Conservation (phyloP, 2,113 vertebrate species). For the Alosa alosa region DNA sequence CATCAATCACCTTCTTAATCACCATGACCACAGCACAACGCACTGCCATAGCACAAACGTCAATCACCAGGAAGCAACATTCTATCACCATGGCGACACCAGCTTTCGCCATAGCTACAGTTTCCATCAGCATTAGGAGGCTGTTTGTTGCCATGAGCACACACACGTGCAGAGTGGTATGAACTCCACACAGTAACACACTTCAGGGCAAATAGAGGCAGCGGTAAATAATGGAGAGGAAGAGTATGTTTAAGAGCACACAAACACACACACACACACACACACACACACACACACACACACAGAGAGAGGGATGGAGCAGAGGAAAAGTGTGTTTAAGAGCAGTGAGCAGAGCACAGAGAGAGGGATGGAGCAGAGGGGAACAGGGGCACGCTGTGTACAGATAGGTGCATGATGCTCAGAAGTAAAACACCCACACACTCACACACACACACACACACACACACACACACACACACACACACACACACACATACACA, state of each 20-base stretch:
- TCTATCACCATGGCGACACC: not conserved
- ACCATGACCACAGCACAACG: not conserved
- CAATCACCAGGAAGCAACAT: too few relatives aligned
- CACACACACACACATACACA: too few relatives aligned
- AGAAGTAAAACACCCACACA: too few relatives aligned
- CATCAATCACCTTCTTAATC: not conserved
- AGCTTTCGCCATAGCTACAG: not conserved
- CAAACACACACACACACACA: not conserved
- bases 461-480: too few relatives aligned
- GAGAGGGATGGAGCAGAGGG: too few relatives aligned
- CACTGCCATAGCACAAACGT: not conserved
- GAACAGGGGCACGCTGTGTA: too few relatives aligned
- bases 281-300: not conserved
- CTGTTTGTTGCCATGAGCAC: not conserved
- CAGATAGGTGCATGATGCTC: too few relatives aligned
- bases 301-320: too few relatives aligned
- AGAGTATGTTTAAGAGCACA: not conserved
- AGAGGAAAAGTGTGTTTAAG: too few relatives aligned
- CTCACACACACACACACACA: too few relatives aligned
- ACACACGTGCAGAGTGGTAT: too few relatives aligned
- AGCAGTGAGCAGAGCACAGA: too few relatives aligned
- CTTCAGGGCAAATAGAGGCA: not conserved
- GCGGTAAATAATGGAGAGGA: not conserved
- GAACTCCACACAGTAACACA: not conserved
- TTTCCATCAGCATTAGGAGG: not conserved